Evolutionary conservation across 37 sponge, comb jelly and placozoan genomes (phyloP).

Genomic region (Spongilla lacustris): DNA sequence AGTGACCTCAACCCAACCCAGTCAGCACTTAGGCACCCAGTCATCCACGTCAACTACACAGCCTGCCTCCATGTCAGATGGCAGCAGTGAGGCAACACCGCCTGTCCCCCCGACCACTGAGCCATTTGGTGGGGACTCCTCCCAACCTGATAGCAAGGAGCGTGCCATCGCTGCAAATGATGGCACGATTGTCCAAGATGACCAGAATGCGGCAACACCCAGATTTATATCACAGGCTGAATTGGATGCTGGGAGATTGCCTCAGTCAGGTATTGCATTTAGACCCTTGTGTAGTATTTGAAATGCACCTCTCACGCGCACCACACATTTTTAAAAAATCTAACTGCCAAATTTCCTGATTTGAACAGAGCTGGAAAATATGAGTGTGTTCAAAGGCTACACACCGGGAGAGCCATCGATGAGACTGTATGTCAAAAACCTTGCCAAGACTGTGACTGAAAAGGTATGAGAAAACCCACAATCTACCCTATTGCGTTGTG

Average conservation of each 20-base stretch:
- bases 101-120: background rate
- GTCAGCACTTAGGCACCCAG: no score
- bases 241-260: conserved; percentile 9
- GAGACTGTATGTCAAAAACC: conserved; percentile 93
- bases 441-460: conserved; percentile 75
- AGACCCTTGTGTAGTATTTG: background rate
- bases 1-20: no score
- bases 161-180: background rate
- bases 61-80: background rate
- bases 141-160: background rate
- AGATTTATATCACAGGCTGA: conserved; percentile 11
- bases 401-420: conserved; percentile 76
- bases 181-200: background rate
- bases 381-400: conserved; percentile 51
- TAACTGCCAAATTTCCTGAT: no score
- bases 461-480: conserved; percentile 9
- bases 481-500: background rate
- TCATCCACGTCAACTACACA: no score
- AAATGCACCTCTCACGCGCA: no score
- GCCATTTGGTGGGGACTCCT: background rate
- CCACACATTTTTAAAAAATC: no score
- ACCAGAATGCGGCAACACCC: background rate
- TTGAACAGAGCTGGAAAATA: conserved; percentile 63
- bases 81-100: background rate
- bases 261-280: conserved; percentile 12